Evolutionary conservation across 2,797 vertebrate species (phyloP).

Genomic region (Sandelia bainsii): DNA sequence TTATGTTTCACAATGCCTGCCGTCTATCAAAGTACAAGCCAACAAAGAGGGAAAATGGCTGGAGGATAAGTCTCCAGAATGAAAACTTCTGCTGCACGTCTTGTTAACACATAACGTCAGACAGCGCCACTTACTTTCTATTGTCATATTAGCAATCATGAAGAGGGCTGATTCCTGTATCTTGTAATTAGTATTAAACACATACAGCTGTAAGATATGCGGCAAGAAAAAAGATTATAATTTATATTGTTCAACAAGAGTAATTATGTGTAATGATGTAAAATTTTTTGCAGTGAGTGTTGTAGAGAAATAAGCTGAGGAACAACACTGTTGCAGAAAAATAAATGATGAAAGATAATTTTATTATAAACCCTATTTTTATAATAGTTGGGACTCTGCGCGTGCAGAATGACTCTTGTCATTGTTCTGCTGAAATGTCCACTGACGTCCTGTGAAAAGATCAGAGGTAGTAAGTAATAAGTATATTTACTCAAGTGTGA

Average conservation of each 20-base stretch:
- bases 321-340: not conserved
- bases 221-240: conserved; percentile 3
- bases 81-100: not conserved
- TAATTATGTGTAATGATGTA: conserved; percentile 29
- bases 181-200: conserved; percentile 3
- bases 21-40: conserved; percentile 59
- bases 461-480: too few relatives aligned
- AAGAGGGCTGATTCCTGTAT: not conserved
- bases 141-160: conserved; percentile 30
- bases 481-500: too few relatives aligned
- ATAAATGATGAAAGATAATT: not conserved
- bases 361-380: too few relatives aligned
- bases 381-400: too few relatives aligned
- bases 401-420: too few relatives aligned
- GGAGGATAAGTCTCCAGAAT: conserved; percentile 26
- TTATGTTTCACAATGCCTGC: conserved; percentile 72
- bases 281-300: conserved; percentile 8
- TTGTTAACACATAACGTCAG: conserved; percentile 17
- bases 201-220: conserved; percentile 2
- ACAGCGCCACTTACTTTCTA: not conserved
- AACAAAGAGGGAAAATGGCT: conserved; percentile 40
- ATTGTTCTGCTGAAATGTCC: too few relatives aligned
- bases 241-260: conserved; percentile 11
- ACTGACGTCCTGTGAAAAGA: too few relatives aligned
- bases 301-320: too few relatives aligned